Conservation (phyloP, 2,113 vertebrate species). For the Crotophaga sulcirostris region DNA sequence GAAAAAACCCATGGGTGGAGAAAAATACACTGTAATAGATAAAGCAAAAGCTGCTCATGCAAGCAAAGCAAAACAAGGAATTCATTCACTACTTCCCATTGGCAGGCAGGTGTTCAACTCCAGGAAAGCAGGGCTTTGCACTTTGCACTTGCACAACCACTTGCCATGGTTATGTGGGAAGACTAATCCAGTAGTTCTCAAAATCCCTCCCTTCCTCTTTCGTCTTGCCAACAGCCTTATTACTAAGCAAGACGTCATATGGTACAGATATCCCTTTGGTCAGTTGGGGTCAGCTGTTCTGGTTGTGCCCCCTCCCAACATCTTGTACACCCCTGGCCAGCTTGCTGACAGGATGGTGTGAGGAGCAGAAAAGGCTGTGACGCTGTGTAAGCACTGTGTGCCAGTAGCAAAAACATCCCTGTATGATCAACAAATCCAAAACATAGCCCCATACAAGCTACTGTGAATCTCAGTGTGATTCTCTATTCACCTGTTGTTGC, state of each 20-base stretch:
- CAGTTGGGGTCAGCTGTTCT: background rate
- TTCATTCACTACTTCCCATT: background rate
- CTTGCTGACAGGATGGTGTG: rapidly evolving
- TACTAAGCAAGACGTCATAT: background rate
- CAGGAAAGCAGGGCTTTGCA: background rate
- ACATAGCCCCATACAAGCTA: background rate
- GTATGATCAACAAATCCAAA: background rate
- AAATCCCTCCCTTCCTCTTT: background rate
- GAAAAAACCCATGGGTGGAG: background rate
- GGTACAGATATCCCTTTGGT: background rate
- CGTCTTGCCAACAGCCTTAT: background rate
- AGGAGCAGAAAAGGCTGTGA: background rate
- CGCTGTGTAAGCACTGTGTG: background rate
- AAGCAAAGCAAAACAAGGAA: background rate
- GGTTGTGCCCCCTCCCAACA: rapidly evolving
- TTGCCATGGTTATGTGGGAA: rapidly evolving
- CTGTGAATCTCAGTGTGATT: background rate
- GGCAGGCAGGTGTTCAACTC: background rate
- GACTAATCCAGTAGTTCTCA: rapidly evolving
- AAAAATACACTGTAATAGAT: background rate
- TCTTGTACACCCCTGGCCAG: background rate
- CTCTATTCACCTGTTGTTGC: background rate
- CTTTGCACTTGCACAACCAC: too few species aligned
- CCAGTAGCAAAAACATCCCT: background rate
- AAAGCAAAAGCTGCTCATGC: background rate